A percentile compares a stretch with the other conserved stretches of the same genome.
Evolutionary conservation across 2,797 vertebrate species (phyloP).

Genomic region (Tapirus indicus): DNA sequence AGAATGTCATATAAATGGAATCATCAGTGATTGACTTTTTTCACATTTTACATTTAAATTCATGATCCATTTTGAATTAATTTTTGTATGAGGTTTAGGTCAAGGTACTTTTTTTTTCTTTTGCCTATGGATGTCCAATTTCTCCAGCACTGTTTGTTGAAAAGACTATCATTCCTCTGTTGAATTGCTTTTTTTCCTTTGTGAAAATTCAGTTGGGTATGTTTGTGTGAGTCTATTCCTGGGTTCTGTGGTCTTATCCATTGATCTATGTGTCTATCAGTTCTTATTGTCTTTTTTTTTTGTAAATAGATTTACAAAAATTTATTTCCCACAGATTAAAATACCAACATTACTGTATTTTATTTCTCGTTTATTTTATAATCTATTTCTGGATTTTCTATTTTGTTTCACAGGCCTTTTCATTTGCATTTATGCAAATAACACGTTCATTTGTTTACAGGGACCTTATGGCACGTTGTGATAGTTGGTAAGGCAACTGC

Average conservation of each 20-base stretch:
- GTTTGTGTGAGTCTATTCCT: neutral
- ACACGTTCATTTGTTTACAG: neutral
- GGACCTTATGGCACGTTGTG: neutral
- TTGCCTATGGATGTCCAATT: neutral
- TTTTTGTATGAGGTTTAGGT: neutral
- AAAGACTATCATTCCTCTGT: neutral
- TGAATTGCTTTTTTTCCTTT: neutral
- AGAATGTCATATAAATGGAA: neutral
- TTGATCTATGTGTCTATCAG: neutral
- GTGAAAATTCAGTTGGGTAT: neutral
- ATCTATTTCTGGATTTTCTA: neutral
- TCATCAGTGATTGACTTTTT: neutral
- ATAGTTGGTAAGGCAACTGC: neutral
- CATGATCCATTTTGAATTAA: neutral
- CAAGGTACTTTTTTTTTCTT: neutral
- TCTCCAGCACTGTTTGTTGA: neutral
- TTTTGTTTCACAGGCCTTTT: neutral
- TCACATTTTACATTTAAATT: constrained; percentile 4
- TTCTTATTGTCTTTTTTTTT: neutral
- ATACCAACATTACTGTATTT: neutral
- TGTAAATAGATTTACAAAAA: neutral
- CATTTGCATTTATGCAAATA: neutral
- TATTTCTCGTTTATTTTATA: neutral
- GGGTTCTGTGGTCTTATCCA: neutral
- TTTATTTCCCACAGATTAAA: constrained; percentile 12